These are phyloP conservation scores for Hymenopus coronatus DNA, from an alignment of 2,888 invertebrate genomes.

Conservation along the genomic window DNA sequence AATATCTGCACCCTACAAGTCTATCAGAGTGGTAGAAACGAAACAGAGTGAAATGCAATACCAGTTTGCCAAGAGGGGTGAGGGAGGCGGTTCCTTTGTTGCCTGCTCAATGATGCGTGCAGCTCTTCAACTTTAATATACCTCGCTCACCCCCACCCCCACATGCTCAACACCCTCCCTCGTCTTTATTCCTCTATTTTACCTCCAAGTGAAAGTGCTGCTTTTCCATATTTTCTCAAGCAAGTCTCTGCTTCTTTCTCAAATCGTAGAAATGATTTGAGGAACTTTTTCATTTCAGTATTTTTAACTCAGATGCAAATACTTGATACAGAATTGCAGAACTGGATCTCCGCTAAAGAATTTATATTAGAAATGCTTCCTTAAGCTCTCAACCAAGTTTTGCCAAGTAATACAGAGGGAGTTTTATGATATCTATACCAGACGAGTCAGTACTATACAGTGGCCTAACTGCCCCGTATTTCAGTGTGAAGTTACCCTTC, in stretches of 20 bases:
- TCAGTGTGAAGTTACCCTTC: too few relatives aligned
- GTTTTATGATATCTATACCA: too few relatives aligned
- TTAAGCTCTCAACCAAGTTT: too few relatives aligned
- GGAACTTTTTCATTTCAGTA: too few relatives aligned
- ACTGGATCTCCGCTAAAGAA: too few relatives aligned
- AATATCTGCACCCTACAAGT: neutral
- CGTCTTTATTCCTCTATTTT: neutral
- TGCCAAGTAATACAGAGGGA: too few relatives aligned
- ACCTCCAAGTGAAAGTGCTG: neutral
- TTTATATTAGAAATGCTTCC: too few relatives aligned
- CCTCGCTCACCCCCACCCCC: neutral
- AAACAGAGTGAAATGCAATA: neutral
- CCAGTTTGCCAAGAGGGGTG: neutral
- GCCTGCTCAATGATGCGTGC: neutral
- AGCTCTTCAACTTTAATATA: conserved; percentile 11
- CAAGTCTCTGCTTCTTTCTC: neutral
- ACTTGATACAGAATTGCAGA: too few relatives aligned
- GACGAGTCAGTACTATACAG: too few relatives aligned
- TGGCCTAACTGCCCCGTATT: too few relatives aligned
- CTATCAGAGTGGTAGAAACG: neutral
- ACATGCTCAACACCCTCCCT: neutral
- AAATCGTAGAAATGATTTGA: neutral
- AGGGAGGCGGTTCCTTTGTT: conserved; percentile 2
- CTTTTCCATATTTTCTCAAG: neutral
- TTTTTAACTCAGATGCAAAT: too few relatives aligned